Conservation (phyloP, 2,113 vertebrate genomes). For the Brachyistius frenatus region DNA sequence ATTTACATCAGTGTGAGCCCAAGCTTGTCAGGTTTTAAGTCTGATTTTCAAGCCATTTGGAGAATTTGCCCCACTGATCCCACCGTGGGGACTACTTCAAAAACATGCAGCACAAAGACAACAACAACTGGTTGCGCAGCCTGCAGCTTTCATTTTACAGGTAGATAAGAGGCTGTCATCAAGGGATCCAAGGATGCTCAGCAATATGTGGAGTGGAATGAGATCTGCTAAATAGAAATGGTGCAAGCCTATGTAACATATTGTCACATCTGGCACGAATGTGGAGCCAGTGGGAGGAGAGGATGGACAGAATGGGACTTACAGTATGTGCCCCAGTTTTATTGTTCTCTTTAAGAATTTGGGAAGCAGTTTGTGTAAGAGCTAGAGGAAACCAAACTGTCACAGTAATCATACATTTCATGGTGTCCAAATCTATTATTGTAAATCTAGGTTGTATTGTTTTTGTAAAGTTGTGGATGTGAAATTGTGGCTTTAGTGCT, state of each 20-base stretch:
- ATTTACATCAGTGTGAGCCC: background rate
- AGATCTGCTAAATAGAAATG: slow-evolving; percentile 16
- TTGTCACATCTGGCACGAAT: background rate
- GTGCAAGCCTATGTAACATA: background rate
- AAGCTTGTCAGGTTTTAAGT: slow-evolving; percentile 13
- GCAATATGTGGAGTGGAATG: background rate
- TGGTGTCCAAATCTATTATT: slow-evolving; percentile 3
- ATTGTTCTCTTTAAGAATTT: slow-evolving; percentile 14
- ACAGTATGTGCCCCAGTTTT: background rate
- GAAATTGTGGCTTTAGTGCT: background rate
- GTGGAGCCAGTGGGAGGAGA: slow-evolving; percentile 5
- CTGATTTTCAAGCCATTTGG: background rate
- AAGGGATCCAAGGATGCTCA: background rate
- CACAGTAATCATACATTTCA: background rate
- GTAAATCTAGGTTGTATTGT: background rate
- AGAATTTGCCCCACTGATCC: background rate
- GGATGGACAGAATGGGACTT: background rate
- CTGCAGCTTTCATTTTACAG: slow-evolving; percentile 11
- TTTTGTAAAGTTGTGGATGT: background rate
- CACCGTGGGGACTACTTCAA: background rate
- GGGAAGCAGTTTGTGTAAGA: background rate
- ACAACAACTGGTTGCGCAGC: background rate
- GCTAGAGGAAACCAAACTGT: background rate
- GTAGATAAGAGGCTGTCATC: slow-evolving; percentile 7
- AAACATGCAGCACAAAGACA: slow-evolving; percentile 8